A percentile compares a stretch with the other conserved stretches of the same genome.
Conservation (phyloP, 2,797 vertebrate genomes). For the Masticophis lateralis region DNA sequence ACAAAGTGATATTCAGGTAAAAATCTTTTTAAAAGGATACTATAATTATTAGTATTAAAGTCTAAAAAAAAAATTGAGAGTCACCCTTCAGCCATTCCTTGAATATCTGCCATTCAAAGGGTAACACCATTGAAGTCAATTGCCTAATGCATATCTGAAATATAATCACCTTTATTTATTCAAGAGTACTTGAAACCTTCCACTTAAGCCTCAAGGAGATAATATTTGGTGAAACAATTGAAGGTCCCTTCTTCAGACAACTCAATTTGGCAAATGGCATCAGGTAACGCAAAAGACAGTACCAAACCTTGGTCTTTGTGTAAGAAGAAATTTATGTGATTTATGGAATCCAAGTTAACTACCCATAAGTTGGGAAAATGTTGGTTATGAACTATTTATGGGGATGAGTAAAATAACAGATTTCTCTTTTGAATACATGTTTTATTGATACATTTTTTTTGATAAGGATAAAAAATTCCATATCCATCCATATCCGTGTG, state of each 20-base stretch:
- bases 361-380: background rate
- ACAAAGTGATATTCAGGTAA: background rate
- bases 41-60: background rate
- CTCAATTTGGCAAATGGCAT: background rate
- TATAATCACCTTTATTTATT: background rate
- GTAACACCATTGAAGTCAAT: background rate
- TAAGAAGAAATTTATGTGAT: background rate
- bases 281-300: background rate
- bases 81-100: background rate
- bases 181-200: background rate
- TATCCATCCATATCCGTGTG: too few relatives aligned
- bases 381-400: background rate
- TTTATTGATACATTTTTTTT: too few relatives aligned
- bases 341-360: background rate
- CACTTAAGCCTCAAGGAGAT: background rate
- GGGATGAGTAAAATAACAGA: background rate
- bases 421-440: background rate
- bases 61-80: background rate
- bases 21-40: background rate
- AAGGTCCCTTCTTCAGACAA: background rate
- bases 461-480: too few relatives aligned
- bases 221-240: background rate
- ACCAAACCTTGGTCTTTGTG: background rate
- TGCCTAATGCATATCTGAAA: background rate
- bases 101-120: background rate